Percentiles rank a stretch among this genome's conserved stretches.
These are phyloP conservation scores for Drosophila peninsularis DNA, from an alignment of 2,888 invertebrate genomes.

Conservation along the genomic window DNA sequence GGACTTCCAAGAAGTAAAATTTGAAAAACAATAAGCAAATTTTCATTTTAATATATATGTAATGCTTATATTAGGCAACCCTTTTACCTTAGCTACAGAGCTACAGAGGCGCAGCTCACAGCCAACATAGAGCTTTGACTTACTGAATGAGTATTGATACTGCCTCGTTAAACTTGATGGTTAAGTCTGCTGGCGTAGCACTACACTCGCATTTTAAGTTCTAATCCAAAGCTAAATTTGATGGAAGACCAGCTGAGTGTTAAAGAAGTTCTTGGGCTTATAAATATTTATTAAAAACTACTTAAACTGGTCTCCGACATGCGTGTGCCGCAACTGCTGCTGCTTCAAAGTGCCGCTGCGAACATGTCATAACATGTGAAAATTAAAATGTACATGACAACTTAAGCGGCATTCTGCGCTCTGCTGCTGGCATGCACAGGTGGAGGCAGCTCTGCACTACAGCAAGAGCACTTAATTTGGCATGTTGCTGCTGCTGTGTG, in stretches of 20 bases:
- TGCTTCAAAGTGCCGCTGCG: slow-evolving; percentile 56
- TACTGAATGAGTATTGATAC: no score
- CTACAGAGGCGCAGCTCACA: no score
- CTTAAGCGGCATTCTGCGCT: slow-evolving; percentile 59
- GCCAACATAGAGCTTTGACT: no score
- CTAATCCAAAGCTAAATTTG: background rate
- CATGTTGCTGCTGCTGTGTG: slow-evolving; percentile 64
- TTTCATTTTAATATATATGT: background rate
- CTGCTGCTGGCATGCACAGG: slow-evolving; percentile 40
- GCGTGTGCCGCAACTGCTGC: slow-evolving; percentile 11
- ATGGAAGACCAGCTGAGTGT: background rate
- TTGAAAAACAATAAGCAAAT: background rate
- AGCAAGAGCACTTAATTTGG: slow-evolving; percentile 72
- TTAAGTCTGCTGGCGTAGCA: background rate
- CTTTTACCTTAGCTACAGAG: background rate
- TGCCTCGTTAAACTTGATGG: no score
- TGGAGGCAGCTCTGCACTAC: slow-evolving; percentile 2
- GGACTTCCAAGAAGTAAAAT: background rate
- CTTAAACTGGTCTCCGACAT: background rate
- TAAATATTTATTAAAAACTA: slow-evolving; percentile 7
- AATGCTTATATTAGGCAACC: background rate
- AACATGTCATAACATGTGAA: slow-evolving; percentile 74
- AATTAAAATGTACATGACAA: slow-evolving; percentile 77
- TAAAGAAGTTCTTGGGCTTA: background rate
- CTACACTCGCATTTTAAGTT: no score